These are phyloP conservation scores for Heliconius sara DNA, from an alignment of 2,888 invertebrate species.

Conservation along the genomic window DNA sequence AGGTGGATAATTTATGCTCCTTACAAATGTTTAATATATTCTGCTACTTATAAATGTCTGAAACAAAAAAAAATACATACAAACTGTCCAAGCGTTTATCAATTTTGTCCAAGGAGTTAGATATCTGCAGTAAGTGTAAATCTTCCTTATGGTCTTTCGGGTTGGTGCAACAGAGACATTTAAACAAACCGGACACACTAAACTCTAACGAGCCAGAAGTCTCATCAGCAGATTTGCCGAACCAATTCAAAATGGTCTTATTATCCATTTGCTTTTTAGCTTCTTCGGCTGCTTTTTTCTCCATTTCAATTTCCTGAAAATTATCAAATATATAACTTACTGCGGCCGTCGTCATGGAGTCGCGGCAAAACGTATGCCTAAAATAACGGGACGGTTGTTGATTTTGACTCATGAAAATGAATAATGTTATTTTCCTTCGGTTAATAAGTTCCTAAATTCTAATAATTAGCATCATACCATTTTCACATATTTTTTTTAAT, in stretches of 20 bases:
- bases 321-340: background rate
- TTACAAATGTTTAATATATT: too few relatives aligned
- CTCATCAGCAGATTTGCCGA: conserved; percentile 87
- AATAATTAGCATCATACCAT: too few relatives aligned
- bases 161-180: conserved; percentile 94
- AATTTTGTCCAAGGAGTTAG: conserved; percentile 90
- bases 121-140: conserved; percentile 91
- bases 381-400: too few relatives aligned
- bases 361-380: too few relatives aligned
- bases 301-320: conserved; percentile 90
- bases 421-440: too few relatives aligned
- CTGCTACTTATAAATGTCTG: background rate
- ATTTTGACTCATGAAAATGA: too few relatives aligned
- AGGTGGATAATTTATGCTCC: too few relatives aligned
- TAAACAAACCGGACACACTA: conserved; percentile 92
- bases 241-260: conserved; percentile 89
- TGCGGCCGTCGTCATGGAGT: background rate
- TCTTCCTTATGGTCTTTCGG: conserved; percentile 93
- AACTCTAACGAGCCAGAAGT: conserved; percentile 93
- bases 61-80: conserved; percentile 58
- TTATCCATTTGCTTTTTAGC: conserved; percentile 91
- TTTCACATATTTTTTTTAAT: too few relatives aligned
- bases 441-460: too few relatives aligned
- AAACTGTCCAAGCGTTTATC: conserved; percentile 88
- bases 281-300: conserved; percentile 91